phyloP scores from a whole-genome alignment of 2,113 vertebrate genomes.

The Nothocercus nigrocapillus region DNA sequence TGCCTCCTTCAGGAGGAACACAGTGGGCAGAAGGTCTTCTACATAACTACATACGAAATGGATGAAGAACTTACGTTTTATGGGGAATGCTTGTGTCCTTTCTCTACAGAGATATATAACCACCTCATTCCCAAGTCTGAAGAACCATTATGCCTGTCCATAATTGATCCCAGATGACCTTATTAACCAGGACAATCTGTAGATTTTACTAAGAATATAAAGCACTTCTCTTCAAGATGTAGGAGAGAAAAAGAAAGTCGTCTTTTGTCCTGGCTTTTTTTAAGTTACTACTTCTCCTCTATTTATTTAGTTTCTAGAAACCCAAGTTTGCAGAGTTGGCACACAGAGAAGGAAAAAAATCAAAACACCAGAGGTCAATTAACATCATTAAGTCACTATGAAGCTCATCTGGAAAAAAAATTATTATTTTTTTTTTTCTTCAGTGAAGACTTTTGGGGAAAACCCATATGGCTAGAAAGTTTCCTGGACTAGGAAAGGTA shows the following conservation, averaged over 20 bases:
- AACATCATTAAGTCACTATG: constrained; percentile 45
- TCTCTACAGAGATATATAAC: background rate
- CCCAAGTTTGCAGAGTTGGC: constrained; percentile 30
- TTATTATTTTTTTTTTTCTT: background rate
- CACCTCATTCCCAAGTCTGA: background rate
- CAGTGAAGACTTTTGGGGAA: background rate
- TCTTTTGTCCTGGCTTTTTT: background rate
- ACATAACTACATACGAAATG: background rate
- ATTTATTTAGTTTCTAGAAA: constrained; percentile 52
- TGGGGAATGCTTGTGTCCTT: background rate
- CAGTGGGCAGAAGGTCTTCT: background rate
- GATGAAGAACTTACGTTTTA: background rate
- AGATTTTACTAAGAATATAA: background rate
- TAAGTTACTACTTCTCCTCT: background rate
- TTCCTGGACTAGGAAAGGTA: background rate
- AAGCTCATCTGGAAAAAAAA: constrained; percentile 25
- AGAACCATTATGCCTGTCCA: background rate
- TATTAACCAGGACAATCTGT: background rate
- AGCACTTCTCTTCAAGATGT: background rate
- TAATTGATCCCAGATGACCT: constrained; percentile 50
- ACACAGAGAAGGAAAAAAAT: background rate
- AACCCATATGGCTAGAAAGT: background rate
- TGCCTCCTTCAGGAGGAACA: background rate
- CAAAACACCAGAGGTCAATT: constrained; percentile 15
- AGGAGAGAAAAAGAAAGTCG: background rate